Percentiles rank a stretch among this genome's conserved stretches.
Conservation (phyloP, 92 coral and sea anemone genomes). For the Phymanthus crucifer region DNA sequence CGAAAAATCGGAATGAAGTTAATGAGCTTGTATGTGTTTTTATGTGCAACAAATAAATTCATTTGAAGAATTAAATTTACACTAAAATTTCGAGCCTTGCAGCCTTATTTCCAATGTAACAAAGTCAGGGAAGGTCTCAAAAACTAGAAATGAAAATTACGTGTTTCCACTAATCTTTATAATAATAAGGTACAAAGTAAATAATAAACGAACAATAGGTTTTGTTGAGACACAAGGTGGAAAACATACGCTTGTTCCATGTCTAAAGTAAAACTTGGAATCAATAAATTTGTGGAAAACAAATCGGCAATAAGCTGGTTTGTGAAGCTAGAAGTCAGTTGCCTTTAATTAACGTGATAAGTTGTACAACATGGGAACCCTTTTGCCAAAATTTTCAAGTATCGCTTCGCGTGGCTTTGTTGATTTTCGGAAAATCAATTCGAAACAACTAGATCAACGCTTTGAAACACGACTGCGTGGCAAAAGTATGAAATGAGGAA, state of each 20-base stretch:
- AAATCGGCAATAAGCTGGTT: background rate
- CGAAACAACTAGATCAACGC: background rate
- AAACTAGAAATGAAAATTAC: background rate
- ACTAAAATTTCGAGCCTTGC: background rate
- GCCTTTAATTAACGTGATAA: background rate
- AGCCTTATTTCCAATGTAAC: background rate
- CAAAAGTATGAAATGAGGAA: background rate
- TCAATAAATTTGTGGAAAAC: background rate
- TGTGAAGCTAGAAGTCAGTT: background rate
- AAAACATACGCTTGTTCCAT: background rate
- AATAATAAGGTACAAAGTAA: background rate
- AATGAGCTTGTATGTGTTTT: background rate
- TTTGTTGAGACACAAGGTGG: too few species aligned
- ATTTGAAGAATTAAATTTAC: background rate
- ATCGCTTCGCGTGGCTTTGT: conserved; percentile 17
- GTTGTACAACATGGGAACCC: background rate
- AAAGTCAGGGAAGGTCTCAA: background rate
- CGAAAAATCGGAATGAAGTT: background rate
- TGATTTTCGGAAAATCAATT: conserved; percentile 10
- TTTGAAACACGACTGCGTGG: background rate
- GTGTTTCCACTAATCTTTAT: background rate
- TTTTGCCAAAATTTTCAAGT: background rate
- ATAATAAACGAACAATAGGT: background rate
- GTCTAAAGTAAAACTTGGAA: background rate
- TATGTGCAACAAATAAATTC: background rate